Base-by-base conservation (phyloP, 2,113 vertebrate genomes). In the Actenoides lindsayi region DNA sequence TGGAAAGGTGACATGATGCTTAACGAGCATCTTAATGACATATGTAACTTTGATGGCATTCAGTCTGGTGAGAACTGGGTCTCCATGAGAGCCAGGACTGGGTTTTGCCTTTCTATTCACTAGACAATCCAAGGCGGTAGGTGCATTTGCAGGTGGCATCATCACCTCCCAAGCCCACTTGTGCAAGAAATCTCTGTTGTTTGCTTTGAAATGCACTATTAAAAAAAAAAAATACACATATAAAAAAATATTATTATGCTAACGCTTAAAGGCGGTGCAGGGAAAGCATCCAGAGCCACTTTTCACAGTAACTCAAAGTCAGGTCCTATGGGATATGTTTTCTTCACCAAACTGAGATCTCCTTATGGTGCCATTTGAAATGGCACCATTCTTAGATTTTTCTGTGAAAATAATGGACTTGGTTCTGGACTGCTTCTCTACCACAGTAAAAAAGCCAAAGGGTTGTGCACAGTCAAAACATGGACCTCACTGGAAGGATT, bases 121-220 rank as follows among this genome's bases (percentile, higher is more conserved):
- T 16, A 59, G 16, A 16, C 5, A 64, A 13, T 24, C 62, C 0
- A 0, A 77, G 41, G 48, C 64, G 21, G 23, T 6, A 6, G 5
- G 9, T 35, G 44, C 20, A 11, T 41, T 67, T 75, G 51, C 3
- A 2, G 11, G 37, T 51, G 21, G 31, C 16, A 84, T 19, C 27
- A 13, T 24, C 54, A 51, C 16, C 23, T 62, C 57, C 33, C 30
- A 83, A 41, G 18, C 8, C 6, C 11, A 14, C 25, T 21, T 16
- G 75, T 33, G 33, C 10, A 77, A 35, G 19, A 77, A 33, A 65
- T 28, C 23, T 39, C 23, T 18, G 12, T 28, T 84, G 25, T 21
- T 91, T 87, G 5, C 25, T 54, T 93, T 84, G 39, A 79, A 81
- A 79, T 20, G 8, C 4, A 11, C 14, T 7, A 5, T 41, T 54